Conservation (phyloP, 2,113 vertebrate genomes). For the Saguinus imperator region DNA sequence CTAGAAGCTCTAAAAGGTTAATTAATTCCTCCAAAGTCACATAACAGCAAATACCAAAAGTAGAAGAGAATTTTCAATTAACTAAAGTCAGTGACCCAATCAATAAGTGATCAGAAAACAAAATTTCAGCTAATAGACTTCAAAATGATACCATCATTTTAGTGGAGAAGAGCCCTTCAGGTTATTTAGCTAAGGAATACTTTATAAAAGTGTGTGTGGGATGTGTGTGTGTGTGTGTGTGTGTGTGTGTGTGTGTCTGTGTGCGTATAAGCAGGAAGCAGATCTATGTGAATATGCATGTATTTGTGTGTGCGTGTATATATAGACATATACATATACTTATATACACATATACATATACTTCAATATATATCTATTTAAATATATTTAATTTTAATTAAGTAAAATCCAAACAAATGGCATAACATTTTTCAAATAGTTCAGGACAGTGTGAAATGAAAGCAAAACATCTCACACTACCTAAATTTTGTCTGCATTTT, state of each 20-base stretch:
- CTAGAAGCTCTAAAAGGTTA: neutral
- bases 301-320: neutral
- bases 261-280: neutral
- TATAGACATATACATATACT: neutral
- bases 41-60: neutral
- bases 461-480: neutral
- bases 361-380: neutral
- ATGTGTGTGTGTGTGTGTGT: neutral
- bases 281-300: neutral
- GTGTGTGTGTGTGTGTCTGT: neutral
- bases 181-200: neutral
- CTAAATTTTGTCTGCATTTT: neutral
- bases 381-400: neutral
- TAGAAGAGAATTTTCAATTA: neutral
- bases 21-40: neutral
- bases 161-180: neutral
- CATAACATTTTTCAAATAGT: slow-evolving; percentile 22
- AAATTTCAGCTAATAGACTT: neutral
- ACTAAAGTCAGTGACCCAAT: neutral
- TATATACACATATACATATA: neutral
- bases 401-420: slow-evolving; percentile 14
- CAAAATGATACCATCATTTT: neutral
- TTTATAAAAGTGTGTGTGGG: neutral
- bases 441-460: neutral
- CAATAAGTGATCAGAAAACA: neutral